Conservation (phyloP, 2,113 vertebrate species). For the Albula goreensis region DNA sequence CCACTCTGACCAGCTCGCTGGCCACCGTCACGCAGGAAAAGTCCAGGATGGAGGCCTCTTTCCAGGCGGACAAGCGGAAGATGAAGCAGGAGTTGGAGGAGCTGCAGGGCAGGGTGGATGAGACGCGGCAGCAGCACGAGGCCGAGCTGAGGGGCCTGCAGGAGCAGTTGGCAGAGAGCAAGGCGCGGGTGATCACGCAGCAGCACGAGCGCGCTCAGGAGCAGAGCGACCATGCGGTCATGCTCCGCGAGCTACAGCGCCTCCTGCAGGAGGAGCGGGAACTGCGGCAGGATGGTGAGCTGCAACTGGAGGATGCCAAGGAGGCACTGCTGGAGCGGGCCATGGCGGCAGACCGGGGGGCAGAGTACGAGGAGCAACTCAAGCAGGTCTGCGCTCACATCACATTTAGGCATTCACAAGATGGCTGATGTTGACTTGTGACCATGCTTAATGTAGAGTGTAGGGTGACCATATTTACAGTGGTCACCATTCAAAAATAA, state of each 20-base stretch:
- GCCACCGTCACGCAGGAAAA: conserved; percentile 91
- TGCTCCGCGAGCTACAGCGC: conserved; percentile 88
- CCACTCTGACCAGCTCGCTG: conserved; percentile 83
- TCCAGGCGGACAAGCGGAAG: conserved; percentile 85
- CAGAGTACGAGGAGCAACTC: conserved; percentile 69
- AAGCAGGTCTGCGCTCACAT: conserved; percentile 41
- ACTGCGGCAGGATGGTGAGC: conserved; percentile 75
- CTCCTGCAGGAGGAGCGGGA: conserved; percentile 81
- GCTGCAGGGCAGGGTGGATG: conserved; percentile 60
- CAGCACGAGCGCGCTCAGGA: conserved; percentile 89
- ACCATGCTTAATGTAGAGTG: no score
- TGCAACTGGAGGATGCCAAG: conserved; percentile 75
- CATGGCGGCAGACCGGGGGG: conserved; percentile 59
- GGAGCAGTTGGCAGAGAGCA: conserved; percentile 82
- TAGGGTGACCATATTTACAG: no score
- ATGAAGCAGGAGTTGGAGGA: conserved; percentile 87
- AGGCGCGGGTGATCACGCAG: conserved; percentile 81
- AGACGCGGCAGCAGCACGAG: conserved; percentile 54
- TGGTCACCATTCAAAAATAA: no score
- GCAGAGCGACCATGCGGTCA: conserved; percentile 82
- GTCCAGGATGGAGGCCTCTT: conserved; percentile 92
- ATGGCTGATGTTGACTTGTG: no score
- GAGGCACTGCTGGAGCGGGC: conserved; percentile 60
- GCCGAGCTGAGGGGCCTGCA: conserved; percentile 66
- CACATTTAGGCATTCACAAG: no score